A percentile compares a stretch with the other conserved stretches of the same genome.
phyloP scores from a whole-genome alignment of 2,113 vertebrate species.

The Amphiprion ocellaris region DNA sequence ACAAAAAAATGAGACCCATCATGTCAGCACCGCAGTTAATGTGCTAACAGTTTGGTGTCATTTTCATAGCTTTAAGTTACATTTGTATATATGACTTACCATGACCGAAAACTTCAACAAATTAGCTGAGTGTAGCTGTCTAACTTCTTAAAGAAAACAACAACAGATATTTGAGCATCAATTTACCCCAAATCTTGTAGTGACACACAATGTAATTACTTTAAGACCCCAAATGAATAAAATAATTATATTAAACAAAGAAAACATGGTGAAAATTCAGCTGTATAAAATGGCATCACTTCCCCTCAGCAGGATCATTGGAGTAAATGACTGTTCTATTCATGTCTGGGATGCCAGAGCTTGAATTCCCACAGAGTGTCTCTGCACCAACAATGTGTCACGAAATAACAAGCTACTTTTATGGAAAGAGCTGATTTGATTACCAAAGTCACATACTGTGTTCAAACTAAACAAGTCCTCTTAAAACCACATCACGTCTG shows the following conservation, averaged over 20 bases:
- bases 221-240: neutral
- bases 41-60: neutral
- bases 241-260: neutral
- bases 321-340: too few species aligned
- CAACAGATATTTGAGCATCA: neutral
- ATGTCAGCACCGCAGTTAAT: neutral
- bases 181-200: neutral
- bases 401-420: neutral
- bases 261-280: neutral
- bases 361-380: too few species aligned
- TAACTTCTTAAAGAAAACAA: neutral
- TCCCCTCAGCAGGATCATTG: too few species aligned
- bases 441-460: neutral
- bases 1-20: neutral
- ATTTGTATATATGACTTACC: neutral
- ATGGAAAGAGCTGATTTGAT: neutral
- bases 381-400: too few species aligned
- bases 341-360: too few species aligned
- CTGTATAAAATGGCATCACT: too few species aligned
- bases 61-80: neutral
- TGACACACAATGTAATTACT: neutral
- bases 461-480: neutral
- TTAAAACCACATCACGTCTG: neutral
- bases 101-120: neutral
- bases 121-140: neutral